Evolutionary conservation across 2,113 vertebrate genomes (phyloP).

Genomic region (Potamarius usumacintae): DNA sequence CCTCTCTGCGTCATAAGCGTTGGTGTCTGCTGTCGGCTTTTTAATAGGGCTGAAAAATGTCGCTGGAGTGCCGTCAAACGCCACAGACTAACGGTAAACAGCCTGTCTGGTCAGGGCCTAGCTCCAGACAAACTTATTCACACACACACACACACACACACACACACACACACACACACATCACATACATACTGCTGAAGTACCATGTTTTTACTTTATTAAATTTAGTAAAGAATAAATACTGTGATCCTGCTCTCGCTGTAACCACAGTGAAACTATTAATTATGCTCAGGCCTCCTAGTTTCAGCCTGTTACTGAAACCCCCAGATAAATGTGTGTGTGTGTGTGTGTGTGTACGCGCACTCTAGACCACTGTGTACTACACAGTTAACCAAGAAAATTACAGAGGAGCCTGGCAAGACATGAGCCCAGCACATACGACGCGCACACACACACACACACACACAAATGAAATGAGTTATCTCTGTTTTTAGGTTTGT

Average conservation of each 20-base stretch:
- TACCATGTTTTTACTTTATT: slow-evolving; percentile 54
- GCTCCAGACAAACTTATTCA: slow-evolving; percentile 32
- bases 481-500: slow-evolving; percentile 42
- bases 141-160: slow-evolving; percentile 1
- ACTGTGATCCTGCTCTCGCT: slow-evolving; percentile 35
- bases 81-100: slow-evolving; percentile 59
- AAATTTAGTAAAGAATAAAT: slow-evolving; percentile 56
- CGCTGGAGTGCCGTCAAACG: slow-evolving; percentile 35
- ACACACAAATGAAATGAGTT: slow-evolving; percentile 18
- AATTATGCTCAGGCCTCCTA: slow-evolving; percentile 49
- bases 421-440: slow-evolving; percentile 29
- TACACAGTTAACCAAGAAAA: slow-evolving; percentile 45
- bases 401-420: slow-evolving; percentile 45
- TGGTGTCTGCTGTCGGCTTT: slow-evolving; percentile 50
- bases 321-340: slow-evolving; percentile 33
- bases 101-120: slow-evolving; percentile 43
- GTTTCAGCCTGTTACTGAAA: slow-evolving; percentile 35
- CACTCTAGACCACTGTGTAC: slow-evolving; percentile 13
- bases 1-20: slow-evolving; percentile 46
- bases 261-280: slow-evolving; percentile 48
- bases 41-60: slow-evolving; percentile 54
- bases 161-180: slow-evolving; percentile 23
- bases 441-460: not conserved
- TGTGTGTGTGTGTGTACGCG: slow-evolving; percentile 12
- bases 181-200: slow-evolving; percentile 14